These are phyloP conservation scores for Tragelaphus buxtoni DNA, from an alignment of 2,113 vertebrate species.

Conservation along the genomic window DNA sequence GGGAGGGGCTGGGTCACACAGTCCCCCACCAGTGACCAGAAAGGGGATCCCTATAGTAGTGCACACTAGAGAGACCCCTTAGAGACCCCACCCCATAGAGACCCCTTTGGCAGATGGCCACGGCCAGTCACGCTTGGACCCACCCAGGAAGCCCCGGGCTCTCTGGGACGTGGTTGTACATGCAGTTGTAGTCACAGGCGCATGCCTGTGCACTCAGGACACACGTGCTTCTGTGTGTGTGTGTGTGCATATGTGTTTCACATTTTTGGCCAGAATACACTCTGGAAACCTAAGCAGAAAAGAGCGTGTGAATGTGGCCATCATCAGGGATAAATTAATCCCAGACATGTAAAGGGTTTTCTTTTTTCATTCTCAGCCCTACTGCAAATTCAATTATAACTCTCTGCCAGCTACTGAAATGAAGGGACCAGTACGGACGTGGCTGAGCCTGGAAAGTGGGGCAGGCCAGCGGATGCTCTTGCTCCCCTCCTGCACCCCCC, in stretches of 20 bases:
- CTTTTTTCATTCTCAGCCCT: slow-evolving; percentile 65
- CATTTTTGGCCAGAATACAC: slow-evolving; percentile 7
- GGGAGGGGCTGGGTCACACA: not conserved
- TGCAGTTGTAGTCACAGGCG: not conserved
- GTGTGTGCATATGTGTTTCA: not conserved
- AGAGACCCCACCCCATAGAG: not conserved
- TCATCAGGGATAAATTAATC: slow-evolving; percentile 67
- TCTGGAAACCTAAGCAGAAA: slow-evolving; percentile 52
- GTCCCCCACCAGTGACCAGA: not conserved
- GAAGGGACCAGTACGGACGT: slow-evolving; percentile 55
- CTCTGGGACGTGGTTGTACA: not conserved
- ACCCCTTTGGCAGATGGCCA: rapidly evolving
- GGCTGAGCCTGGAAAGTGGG: slow-evolving; percentile 65
- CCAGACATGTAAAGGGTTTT: slow-evolving; percentile 61
- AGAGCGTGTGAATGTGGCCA: slow-evolving; percentile 47
- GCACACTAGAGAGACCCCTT: not conserved
- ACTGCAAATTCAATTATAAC: slow-evolving; percentile 74
- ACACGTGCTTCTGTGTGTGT: not conserved
- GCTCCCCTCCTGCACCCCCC: not conserved
- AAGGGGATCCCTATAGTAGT: not conserved
- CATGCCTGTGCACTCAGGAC: not conserved
- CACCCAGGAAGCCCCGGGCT: not conserved
- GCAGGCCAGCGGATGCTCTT: slow-evolving; percentile 43
- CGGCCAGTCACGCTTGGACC: rapidly evolving
- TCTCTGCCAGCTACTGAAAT: slow-evolving; percentile 70